These are phyloP conservation scores for Alca torda DNA, from an alignment of 2,797 vertebrate species.

Conservation along the genomic window DNA sequence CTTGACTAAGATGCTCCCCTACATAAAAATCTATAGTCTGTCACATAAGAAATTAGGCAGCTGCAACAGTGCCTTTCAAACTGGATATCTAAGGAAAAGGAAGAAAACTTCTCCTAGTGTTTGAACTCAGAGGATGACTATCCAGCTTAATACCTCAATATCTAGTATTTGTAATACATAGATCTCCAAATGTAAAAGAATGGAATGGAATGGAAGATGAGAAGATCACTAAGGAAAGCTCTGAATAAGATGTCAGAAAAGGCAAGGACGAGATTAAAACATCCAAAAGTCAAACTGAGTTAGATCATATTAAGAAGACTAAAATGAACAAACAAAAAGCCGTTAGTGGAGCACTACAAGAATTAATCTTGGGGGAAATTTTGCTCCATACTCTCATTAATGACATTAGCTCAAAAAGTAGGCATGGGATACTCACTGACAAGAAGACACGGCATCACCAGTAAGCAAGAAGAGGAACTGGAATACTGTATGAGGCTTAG, in stretches of 20 bases:
- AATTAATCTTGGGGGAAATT: neutral
- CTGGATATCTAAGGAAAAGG: neutral
- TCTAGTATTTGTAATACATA: neutral
- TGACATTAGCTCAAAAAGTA: neutral
- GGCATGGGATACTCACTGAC: neutral
- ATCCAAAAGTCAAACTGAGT: neutral
- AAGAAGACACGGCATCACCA: neutral
- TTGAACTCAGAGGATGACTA: neutral
- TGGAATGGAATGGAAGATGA: neutral
- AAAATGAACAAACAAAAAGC: neutral
- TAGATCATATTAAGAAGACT: neutral
- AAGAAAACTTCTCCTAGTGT: neutral
- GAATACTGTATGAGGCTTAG: neutral
- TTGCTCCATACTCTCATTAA: neutral
- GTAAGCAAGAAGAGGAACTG: neutral
- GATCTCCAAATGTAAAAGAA: neutral
- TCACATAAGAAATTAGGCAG: neutral
- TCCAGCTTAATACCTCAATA: neutral
- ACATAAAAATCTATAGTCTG: neutral
- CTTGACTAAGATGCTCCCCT: neutral
- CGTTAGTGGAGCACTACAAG: neutral
- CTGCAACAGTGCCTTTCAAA: neutral
- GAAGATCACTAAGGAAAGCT: neutral
- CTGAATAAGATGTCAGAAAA: neutral
- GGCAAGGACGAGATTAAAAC: neutral